Evolutionary conservation across 1,140 invertebrate species (phyloP).

Genomic region (Stenopsyche tienmushanensis): DNA sequence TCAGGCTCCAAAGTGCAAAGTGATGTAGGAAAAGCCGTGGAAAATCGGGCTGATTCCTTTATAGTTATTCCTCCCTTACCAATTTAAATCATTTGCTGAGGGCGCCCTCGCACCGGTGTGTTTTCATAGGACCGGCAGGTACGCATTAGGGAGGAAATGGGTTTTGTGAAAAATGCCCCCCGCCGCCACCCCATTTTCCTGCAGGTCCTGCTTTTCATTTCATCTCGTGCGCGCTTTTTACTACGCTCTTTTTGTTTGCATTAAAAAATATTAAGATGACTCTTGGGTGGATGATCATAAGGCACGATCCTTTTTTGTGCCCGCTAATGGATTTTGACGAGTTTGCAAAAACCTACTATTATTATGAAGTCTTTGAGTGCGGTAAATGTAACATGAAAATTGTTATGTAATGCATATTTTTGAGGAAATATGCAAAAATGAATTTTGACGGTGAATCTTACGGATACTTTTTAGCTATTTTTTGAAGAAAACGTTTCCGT

Average conservation of each 20-base stretch:
- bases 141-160: neutral
- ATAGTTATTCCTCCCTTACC: neutral
- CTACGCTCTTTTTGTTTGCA: conserved; percentile 9
- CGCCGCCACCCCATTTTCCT: neutral
- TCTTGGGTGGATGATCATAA: conserved; percentile 15
- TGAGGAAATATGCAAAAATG: no score
- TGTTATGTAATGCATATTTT: no score
- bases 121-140: neutral
- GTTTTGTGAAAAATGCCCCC: conserved; percentile 14
- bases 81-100: conserved; percentile 24
- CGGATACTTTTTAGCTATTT: no score
- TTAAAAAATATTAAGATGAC: conserved; percentile 13
- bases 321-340: conserved; percentile 18
- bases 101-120: neutral
- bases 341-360: no score
- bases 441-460: no score
- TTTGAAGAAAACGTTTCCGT: no score
- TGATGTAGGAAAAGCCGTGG: conserved; percentile 17
- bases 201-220: neutral
- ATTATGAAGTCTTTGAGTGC: no score
- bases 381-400: no score
- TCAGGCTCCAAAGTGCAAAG: conserved; percentile 19
- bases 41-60: conserved; percentile 13
- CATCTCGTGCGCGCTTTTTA: neutral
- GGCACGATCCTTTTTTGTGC: neutral